These are phyloP conservation scores for Ellobius talpinus DNA, from an alignment of 2,113 vertebrate species.

Conservation along the genomic window DNA sequence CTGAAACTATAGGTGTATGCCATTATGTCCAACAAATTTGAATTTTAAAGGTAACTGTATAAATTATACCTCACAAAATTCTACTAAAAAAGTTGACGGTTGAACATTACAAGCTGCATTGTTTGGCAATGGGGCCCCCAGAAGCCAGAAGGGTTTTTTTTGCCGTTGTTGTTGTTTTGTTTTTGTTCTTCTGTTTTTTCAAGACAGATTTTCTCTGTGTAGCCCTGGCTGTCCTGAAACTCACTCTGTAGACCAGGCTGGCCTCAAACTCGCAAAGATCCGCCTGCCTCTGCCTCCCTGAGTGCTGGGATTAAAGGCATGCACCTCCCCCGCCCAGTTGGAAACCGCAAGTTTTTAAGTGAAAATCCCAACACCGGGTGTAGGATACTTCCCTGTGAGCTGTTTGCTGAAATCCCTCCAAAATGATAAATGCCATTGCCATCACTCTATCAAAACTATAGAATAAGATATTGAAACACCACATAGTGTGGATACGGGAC, in stretches of 20 bases:
- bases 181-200: too few relatives aligned
- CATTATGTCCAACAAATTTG: constrained; percentile 21
- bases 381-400: too few relatives aligned
- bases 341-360: background rate
- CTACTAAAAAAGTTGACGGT: background rate
- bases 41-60: constrained; percentile 41
- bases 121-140: background rate
- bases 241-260: too few relatives aligned
- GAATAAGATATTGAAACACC: background rate
- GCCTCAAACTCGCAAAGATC: too few relatives aligned
- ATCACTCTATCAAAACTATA: background rate
- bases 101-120: background rate
- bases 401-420: background rate
- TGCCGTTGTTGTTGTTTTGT: too few relatives aligned
- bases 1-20: background rate
- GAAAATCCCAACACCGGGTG: background rate
- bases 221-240: too few relatives aligned
- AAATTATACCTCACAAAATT: constrained; percentile 12
- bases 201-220: too few relatives aligned
- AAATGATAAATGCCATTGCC: background rate
- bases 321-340: too few relatives aligned
- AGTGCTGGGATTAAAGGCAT: too few relatives aligned
- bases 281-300: too few relatives aligned
- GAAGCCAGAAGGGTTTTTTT: background rate
- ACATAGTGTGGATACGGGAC: background rate